phyloP scores from a whole-genome alignment of 2,888 invertebrate species.

The Strigamia transsilvanica region DNA sequence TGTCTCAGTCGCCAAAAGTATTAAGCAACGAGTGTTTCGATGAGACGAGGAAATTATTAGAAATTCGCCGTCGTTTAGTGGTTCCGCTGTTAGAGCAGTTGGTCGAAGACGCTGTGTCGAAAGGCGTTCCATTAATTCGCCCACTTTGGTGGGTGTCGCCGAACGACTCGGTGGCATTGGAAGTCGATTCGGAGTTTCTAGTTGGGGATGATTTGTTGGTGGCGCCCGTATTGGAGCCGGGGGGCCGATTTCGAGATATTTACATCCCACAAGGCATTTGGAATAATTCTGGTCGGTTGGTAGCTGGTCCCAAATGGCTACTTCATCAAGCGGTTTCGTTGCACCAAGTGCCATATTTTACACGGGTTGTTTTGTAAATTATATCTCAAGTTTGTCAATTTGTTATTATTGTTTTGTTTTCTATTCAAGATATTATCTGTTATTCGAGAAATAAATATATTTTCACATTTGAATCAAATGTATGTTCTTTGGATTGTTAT shows the following conservation, averaged over 20 bases:
- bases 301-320: conserved; percentile 71
- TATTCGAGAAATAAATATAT: conserved; percentile 22
- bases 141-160: conserved; percentile 91
- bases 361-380: conserved; percentile 18
- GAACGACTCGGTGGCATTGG: conserved; percentile 78
- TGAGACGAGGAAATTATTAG: conserved; percentile 65
- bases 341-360: conserved; percentile 27
- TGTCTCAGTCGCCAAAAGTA: conserved; percentile 87
- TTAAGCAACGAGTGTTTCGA: conserved; percentile 74
- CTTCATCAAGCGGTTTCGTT: background rate
- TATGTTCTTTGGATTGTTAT: background rate
- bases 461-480: background rate
- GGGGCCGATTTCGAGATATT: conserved; percentile 76
- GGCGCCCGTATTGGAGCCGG: conserved; percentile 81
- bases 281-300: conserved; percentile 72
- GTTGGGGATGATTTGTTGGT: conserved; percentile 90
- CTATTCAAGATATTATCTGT: conserved; percentile 3
- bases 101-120: conserved; percentile 79
- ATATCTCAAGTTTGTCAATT: background rate
- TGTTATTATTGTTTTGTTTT: background rate
- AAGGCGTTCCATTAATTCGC: conserved; percentile 83
- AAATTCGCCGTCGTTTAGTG: conserved; percentile 70
- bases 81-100: conserved; percentile 80
- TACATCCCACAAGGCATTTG: conserved; percentile 91
- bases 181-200: conserved; percentile 84